These are phyloP conservation scores for Amblyopsis hoosieri DNA, from an alignment of 2,797 vertebrate species.

Conservation along the genomic window DNA sequence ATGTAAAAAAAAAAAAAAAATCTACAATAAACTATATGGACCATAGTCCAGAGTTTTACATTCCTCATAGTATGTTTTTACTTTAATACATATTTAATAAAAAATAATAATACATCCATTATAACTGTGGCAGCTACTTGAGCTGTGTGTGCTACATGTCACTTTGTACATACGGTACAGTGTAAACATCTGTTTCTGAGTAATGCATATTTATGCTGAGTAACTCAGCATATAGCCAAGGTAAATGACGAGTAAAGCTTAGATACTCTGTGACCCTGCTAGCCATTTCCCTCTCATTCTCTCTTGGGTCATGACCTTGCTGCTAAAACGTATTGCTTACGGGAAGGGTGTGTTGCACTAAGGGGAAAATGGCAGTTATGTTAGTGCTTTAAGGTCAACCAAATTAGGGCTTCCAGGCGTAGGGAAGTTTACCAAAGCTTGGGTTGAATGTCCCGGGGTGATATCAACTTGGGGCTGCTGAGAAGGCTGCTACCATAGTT, in stretches of 20 bases:
- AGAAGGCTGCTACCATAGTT: conserved; percentile 37
- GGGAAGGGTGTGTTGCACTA: conserved; percentile 32
- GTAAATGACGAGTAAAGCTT: background rate
- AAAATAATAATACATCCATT: no score
- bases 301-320: conserved; percentile 45
- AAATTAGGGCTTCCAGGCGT: conserved; percentile 48
- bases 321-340: conserved; percentile 25
- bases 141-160: background rate
- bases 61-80: no score
- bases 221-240: no score
- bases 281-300: conserved; percentile 15
- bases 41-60: no score
- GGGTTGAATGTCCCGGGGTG: conserved; percentile 55
- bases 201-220: background rate
- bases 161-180: background rate
- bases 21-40: no score
- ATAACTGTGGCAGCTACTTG: conserved; percentile 20
- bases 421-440: conserved; percentile 60
- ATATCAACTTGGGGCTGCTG: conserved; percentile 40
- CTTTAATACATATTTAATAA: no score
- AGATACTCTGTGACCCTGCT: conserved; percentile 28
- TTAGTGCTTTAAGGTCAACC: conserved; percentile 45
- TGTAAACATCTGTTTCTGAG: conserved; percentile 1
- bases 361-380: conserved; percentile 43
- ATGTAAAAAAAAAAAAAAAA: no score